phyloP scores from a whole-genome alignment of 2,888 invertebrate genomes.

The Rhingia rostrata region DNA sequence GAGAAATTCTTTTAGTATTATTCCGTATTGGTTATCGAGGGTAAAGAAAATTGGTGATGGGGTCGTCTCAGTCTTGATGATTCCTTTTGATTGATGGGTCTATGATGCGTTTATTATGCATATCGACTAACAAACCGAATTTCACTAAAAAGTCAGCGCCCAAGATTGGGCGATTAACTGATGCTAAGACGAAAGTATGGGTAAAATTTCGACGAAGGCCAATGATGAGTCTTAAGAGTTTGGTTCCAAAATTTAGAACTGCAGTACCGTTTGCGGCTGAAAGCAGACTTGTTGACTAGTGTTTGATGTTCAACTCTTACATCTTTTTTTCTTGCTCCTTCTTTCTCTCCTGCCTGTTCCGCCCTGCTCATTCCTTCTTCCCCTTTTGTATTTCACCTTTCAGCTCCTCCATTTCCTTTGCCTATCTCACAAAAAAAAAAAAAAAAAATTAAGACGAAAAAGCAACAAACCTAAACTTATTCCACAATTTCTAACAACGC shows the following conservation, averaged over 20 bases:
- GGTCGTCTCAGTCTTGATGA: neutral
- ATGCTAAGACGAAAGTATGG: no score
- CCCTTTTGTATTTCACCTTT: no score
- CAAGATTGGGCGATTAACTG: no score
- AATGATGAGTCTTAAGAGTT: slow-evolving; percentile 2
- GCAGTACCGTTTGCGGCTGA: slow-evolving; percentile 22
- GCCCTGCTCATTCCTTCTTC: no score
- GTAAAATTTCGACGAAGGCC: slow-evolving; percentile 7
- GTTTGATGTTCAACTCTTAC: neutral
- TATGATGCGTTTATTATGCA: slow-evolving; percentile 11
- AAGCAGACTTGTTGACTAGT: neutral
- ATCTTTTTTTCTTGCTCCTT: no score
- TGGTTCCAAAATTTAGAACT: slow-evolving; percentile 14
- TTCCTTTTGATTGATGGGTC: neutral
- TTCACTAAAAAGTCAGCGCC: slow-evolving; percentile 7
- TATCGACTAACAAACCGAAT: slow-evolving; percentile 7
- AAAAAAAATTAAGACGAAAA: no score
- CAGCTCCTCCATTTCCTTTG: no score
- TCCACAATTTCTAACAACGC: no score
- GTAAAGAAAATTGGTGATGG: neutral
- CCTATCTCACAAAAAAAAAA: no score
- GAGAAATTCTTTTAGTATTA: no score
- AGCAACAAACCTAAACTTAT: no score
- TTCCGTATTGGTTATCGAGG: neutral
- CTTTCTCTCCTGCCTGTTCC: no score